Evolutionary conservation across 64 coral and sea anemone genomes (phyloP), one percentile per base, ranked within the genome.

Genomic region (Actinia equina): DNA sequence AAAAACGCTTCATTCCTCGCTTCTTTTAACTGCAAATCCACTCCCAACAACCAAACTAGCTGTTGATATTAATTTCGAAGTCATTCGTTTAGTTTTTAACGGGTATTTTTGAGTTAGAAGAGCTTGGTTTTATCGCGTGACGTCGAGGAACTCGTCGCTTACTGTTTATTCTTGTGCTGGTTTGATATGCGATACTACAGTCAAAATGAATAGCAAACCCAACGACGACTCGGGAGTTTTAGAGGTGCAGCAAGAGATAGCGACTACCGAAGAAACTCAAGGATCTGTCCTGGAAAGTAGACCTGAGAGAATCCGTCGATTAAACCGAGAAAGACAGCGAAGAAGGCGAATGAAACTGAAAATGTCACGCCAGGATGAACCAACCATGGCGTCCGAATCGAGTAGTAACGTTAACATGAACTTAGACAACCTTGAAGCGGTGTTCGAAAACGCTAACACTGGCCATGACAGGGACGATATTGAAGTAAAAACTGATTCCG

Each of bases 341-440:
- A 89, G 94, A 96, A 96, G 94, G 88, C 94, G 94, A 89, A 88
- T 92, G 89, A 96, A 96, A 93, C 94, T 96, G 20, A 96, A 92
- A 92, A 93, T 96, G 94, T 96, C 94, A 96, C 94, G 94, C 94
- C 94, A 96, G 71, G 92, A 86, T 82, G 94, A 96, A 78, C 83
- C 92, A 59, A 88, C 79, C 52, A 63, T 87, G 91, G 81, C 91
- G 51, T 85, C 88, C 79, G 82, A 87, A 44, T 86, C 88, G 9
- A 60, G 58, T 74, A 43, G 94, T 96, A 96, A 96, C 94, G 94
- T 92, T 87, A 92, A 96, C 94, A 82, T 96, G 94, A 89, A 93
- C 86, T 88, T 87, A 90, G 85, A 85, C 91, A 87, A 96, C 86
- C 91, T 92, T 83, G 88, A 93, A 90, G 83, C 26, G 7, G 83